Conservation (phyloP, 2,797 vertebrate species). For the Brachyrhaphis roseni region DNA sequence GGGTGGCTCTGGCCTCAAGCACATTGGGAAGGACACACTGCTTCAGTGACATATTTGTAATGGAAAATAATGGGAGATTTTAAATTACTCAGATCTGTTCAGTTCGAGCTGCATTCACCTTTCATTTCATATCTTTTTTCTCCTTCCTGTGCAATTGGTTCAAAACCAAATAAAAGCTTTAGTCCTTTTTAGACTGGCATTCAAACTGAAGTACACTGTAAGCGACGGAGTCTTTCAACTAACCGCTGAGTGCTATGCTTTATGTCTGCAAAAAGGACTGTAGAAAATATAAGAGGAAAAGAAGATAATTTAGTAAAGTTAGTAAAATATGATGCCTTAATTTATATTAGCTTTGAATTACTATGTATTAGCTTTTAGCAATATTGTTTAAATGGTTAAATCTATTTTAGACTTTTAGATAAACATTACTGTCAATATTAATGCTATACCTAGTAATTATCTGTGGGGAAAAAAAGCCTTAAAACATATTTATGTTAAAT, state of each 20-base stretch:
- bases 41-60: constrained; percentile 31
- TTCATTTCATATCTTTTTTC: constrained; percentile 17
- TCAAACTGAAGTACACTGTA: constrained; percentile 48
- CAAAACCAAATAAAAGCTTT: constrained; percentile 33
- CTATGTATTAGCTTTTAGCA: background rate
- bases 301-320: constrained; percentile 3
- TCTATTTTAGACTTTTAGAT: background rate
- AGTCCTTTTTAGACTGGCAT: constrained; percentile 24
- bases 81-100: constrained; percentile 48
- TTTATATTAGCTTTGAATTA: background rate
- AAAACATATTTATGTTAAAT: background rate
- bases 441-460: background rate
- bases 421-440: background rate
- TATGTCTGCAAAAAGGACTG: constrained; percentile 24
- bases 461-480: background rate
- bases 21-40: background rate
- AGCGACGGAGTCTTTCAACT: constrained; percentile 32
- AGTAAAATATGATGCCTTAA: background rate
- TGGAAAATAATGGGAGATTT: constrained; percentile 47
- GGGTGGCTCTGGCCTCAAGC: constrained; percentile 7
- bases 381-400: background rate
- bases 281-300: constrained; percentile 25
- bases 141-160: constrained; percentile 11
- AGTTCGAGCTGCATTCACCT: constrained; percentile 20
- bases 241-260: constrained; percentile 37